These are phyloP conservation scores for Lepisosteus oculatus DNA, from an alignment of 2,113 vertebrate species.

Conservation along the genomic window DNA sequence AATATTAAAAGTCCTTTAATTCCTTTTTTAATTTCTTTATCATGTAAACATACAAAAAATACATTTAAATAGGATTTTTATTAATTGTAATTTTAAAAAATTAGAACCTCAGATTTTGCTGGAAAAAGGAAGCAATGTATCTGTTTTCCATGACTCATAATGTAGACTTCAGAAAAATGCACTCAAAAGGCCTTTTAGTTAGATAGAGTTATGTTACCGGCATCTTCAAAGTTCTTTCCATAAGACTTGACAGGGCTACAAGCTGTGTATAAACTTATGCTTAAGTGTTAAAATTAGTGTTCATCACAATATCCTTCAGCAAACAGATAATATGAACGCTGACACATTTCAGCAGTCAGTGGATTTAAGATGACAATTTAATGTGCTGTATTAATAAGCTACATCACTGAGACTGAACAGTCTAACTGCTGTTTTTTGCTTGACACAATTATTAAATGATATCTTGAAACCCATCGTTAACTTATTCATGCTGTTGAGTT, in stretches of 20 bases:
- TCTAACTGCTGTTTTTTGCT: conserved; percentile 21
- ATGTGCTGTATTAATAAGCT: conserved; percentile 23
- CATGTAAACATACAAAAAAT: too few species aligned
- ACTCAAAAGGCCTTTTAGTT: neutral
- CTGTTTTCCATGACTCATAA: too few species aligned
- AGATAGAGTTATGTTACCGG: neutral
- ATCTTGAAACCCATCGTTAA: conserved; percentile 23
- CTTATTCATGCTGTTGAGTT: too few species aligned
- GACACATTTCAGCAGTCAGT: conserved; percentile 21
- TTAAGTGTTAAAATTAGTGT: conserved; percentile 18
- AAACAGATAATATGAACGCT: conserved; percentile 24
- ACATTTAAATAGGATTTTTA: too few species aligned
- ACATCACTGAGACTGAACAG: conserved; percentile 5
- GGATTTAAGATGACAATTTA: conserved; percentile 27
- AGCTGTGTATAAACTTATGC: conserved; percentile 13
- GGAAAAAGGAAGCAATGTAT: too few species aligned
- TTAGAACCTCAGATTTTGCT: too few species aligned
- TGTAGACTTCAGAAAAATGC: too few species aligned
- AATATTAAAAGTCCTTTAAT: too few species aligned
- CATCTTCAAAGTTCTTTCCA: conserved; percentile 13
- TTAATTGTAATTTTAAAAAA: too few species aligned
- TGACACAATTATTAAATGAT: conserved; percentile 22
- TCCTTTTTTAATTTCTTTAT: too few species aligned
- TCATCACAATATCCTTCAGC: conserved; percentile 18
- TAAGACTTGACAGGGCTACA: neutral